Conservation (phyloP, 2,888 invertebrate species). For the Hylaea fasciaria region DNA sequence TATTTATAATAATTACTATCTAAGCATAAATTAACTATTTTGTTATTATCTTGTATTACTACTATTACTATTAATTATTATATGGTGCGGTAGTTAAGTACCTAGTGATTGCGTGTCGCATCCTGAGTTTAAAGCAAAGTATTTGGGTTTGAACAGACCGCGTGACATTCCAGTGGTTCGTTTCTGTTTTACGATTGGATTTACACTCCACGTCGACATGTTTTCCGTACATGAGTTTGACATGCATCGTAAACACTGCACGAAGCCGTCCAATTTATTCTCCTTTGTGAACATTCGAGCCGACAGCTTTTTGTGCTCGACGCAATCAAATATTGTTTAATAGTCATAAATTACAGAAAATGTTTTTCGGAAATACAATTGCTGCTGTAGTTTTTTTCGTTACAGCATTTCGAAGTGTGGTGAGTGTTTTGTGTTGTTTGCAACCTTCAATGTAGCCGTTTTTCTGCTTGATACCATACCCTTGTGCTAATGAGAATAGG, state of each 20-base stretch:
- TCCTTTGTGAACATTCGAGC: conserved; percentile 29
- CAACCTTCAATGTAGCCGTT: background rate
- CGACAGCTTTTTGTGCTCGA: conserved; percentile 35
- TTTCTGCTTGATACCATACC: no score
- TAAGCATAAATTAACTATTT: no score
- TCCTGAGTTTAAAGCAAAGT: no score
- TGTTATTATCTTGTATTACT: no score
- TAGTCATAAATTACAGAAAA: conserved; percentile 31
- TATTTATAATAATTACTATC: no score
- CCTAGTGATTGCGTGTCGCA: no score
- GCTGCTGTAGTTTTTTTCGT: conserved; percentile 26
- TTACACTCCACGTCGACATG: background rate
- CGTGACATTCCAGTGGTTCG: no score
- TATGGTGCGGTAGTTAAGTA: no score
- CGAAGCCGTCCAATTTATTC: conserved; percentile 30
- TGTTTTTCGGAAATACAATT: conserved; percentile 33
- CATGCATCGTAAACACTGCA: conserved; percentile 37
- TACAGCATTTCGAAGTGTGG: conserved; percentile 26
- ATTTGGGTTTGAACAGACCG: no score
- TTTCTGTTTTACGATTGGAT: background rate
- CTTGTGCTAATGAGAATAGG: no score
- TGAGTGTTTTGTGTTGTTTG: conserved; percentile 19
- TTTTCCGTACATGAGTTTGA: conserved; percentile 24
- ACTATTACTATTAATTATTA: no score
- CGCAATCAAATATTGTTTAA: conserved; percentile 34